A percentile compares a stretch with the other conserved stretches of the same genome.
phyloP scores from a whole-genome alignment of 2,797 vertebrate species.

The Ataeniobius toweri region DNA sequence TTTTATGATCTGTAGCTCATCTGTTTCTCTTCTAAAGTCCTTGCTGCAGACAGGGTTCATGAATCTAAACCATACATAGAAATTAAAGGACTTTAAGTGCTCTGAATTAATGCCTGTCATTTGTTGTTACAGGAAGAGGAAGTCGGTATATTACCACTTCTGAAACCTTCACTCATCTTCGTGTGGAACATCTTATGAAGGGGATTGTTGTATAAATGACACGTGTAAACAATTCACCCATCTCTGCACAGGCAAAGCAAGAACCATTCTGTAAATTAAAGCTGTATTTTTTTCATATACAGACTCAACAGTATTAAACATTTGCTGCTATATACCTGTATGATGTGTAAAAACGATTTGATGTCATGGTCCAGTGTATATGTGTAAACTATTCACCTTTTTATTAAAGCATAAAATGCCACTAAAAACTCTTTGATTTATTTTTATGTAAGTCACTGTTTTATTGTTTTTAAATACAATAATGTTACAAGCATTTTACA shows the following conservation, averaged over 20 bases:
- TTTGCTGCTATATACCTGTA: slow-evolving; percentile 87
- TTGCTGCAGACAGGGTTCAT: background rate
- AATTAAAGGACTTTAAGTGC: background rate
- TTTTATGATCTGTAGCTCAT: too few relatives aligned
- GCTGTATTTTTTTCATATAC: slow-evolving; percentile 97
- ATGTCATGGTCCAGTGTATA: slow-evolving; percentile 82
- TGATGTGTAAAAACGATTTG: slow-evolving; percentile 84
- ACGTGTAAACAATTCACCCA: slow-evolving; percentile 70
- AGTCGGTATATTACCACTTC: slow-evolving; percentile 87
- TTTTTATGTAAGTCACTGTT: background rate
- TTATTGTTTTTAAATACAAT: background rate
- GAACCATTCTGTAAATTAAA: slow-evolving; percentile 88
- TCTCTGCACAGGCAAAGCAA: slow-evolving; percentile 70
- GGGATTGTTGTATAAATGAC: slow-evolving; percentile 65
- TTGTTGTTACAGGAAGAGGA: slow-evolving; percentile 87
- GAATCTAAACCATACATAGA: background rate
- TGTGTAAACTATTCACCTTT: slow-evolving; percentile 87
- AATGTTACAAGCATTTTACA: background rate
- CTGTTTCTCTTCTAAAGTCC: too few relatives aligned
- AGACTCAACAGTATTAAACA: slow-evolving; percentile 85
- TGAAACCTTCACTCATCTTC: slow-evolving; percentile 67
- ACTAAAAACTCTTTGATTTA: slow-evolving; percentile 1
- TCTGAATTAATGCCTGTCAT: background rate
- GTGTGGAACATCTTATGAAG: slow-evolving; percentile 58
- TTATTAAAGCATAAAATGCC: slow-evolving; percentile 84